These are phyloP conservation scores for Harpalus rufipes DNA, from an alignment of 2,888 invertebrate species.

Conservation along the genomic window DNA sequence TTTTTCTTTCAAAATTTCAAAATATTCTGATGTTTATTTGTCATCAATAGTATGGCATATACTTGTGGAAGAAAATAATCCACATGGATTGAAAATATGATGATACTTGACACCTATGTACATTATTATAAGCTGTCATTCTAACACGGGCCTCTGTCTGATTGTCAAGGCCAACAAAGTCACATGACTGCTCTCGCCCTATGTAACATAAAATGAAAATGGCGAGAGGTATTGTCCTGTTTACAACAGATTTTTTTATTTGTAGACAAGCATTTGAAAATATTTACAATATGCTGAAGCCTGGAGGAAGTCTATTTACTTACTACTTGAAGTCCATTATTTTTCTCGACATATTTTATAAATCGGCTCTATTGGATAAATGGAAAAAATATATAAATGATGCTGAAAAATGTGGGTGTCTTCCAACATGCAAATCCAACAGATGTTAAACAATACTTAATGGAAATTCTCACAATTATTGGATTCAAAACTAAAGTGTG, in stretches of 20 bases:
- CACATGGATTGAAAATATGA: no score
- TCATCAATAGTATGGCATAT: no score
- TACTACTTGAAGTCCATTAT: conserved; percentile 80
- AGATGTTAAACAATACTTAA: not conserved
- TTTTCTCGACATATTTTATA: conserved; percentile 84
- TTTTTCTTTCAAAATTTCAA: no score
- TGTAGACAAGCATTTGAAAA: conserved; percentile 78
- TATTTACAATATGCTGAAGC: conserved; percentile 80
- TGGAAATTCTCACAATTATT: not conserved
- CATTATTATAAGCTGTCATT: no score
- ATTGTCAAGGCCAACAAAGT: no score
- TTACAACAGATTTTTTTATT: not conserved
- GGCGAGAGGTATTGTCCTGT: no score
- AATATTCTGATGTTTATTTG: no score
- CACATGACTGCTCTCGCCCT: no score
- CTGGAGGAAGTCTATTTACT: conserved; percentile 82
- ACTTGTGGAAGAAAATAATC: no score
- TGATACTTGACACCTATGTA: no score
- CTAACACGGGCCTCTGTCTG: no score
- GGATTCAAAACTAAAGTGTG: not conserved
- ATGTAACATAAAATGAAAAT: no score
- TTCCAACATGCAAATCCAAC: not conserved
- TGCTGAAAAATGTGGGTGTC: not conserved
- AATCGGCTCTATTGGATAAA: conserved; percentile 78
- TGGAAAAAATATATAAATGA: conserved; percentile 82